Conservation (phyloP, 2,113 vertebrate species). For the Anolis sagrei region DNA sequence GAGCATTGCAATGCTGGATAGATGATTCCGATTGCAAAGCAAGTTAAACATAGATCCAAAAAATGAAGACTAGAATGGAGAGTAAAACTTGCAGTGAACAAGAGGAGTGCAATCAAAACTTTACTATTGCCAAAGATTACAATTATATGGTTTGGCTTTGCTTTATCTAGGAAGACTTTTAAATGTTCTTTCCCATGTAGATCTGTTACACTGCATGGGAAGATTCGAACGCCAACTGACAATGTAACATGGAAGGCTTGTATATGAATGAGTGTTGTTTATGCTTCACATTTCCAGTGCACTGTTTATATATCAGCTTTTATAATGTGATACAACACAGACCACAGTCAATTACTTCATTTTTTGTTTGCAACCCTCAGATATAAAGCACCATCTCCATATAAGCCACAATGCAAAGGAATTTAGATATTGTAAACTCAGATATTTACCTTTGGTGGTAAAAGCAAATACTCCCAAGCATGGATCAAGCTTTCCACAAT, state of each 20-base stretch:
- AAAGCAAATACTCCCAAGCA: constrained; percentile 94
- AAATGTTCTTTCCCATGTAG: background rate
- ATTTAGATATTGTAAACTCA: background rate
- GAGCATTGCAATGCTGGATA: background rate
- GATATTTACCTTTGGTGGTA: constrained; percentile 86
- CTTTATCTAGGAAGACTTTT: background rate
- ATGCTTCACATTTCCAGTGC: background rate
- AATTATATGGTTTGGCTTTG: background rate
- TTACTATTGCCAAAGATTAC: background rate
- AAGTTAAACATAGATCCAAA: background rate
- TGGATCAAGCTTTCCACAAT: constrained; percentile 98
- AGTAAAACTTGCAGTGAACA: background rate
- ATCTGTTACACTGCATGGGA: background rate
- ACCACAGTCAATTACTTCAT: background rate
- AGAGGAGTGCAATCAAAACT: background rate
- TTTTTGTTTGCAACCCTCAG: no score
- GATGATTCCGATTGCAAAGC: background rate
- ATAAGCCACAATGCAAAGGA: background rate
- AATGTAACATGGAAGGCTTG: background rate
- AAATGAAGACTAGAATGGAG: background rate
- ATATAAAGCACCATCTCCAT: background rate
- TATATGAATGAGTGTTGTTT: no score
- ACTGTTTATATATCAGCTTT: background rate
- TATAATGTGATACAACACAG: background rate
- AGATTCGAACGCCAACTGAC: background rate